Evolutionary conservation across 30 jellyfish, hydroid and myxozoan genomes (phyloP), one percentile per base, ranked within the genome.

Genomic region (Mastigias papua): DNA sequence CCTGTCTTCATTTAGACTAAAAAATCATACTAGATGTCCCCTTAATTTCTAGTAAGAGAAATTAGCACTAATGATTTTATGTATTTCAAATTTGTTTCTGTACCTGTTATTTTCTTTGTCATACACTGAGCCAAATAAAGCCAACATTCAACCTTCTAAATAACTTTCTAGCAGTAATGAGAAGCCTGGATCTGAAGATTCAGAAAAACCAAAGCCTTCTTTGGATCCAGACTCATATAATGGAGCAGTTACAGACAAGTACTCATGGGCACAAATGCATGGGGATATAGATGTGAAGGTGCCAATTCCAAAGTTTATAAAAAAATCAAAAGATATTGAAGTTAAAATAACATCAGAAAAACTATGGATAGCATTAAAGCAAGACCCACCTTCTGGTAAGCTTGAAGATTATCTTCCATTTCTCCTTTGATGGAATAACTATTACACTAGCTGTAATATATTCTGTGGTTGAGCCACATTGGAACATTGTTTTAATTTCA

Each of bases 241-340:
- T 62, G 98, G 98, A 49, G 97, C 97, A 23, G 89, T 70, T 31
- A 89, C 95, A 11, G 98, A 93, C 37, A 76, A 50, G 30, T 93
- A 93, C 49, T 61, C 92, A n/a, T 93, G 98, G 98, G 91, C 96
- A 28, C 98, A 93, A 72, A 69, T 92, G 0, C 85, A 81, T 32
- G 72, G 90, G 21, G 98, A 93, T 63, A 78, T 93, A 28, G 98
- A 93, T 68, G 84, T 93, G 2, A 81, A 88, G 25, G 86, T 93
- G 22, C 93, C 93, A 17, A 76, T 93, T n/a, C 98, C 98, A 31
- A 27, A 48, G 10, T 73, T 64, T 58, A 73, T 89, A 25, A 93
- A 84, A 71, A 93, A 93, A 72, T 88, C 98, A 1, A 93, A 76
- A 83, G 98, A 93, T 60, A 48, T 93, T 60, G 78, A 73, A 17